Conservation (phyloP, 2,888 invertebrate genomes). For the Iphiclides podalirius region DNA sequence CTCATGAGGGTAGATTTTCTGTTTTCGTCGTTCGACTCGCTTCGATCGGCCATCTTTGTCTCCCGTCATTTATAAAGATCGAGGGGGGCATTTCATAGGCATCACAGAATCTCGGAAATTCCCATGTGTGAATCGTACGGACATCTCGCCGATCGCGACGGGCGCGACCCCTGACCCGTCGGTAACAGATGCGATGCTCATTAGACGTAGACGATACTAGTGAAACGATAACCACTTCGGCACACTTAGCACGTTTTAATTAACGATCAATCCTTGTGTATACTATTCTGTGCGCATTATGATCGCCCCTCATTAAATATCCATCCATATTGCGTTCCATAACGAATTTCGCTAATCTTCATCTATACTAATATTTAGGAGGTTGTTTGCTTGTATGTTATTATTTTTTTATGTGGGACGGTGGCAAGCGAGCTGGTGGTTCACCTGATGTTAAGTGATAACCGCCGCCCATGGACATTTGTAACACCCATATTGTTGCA, state of each 20-base stretch:
- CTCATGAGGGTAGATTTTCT: too few relatives aligned
- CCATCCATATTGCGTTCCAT: not conserved
- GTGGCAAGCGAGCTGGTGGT: too few relatives aligned
- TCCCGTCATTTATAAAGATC: too few relatives aligned
- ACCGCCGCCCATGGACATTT: too few relatives aligned
- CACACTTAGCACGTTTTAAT: slow-evolving; percentile 17
- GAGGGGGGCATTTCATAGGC: too few relatives aligned
- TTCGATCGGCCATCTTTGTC: too few relatives aligned
- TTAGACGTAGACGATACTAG: slow-evolving; percentile 32
- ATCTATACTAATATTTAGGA: not conserved
- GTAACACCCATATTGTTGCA: too few relatives aligned
- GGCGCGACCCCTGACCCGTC: slow-evolving; percentile 40
- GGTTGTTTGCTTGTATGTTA: not conserved
- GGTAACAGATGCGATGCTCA: slow-evolving; percentile 48
- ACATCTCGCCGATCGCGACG: not conserved
- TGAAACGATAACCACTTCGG: slow-evolving; percentile 4
- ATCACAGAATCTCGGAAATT: not conserved
- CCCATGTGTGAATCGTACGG: not conserved
- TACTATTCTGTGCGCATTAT: not conserved
- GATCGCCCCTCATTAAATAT: not conserved
- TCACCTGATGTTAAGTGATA: too few relatives aligned
- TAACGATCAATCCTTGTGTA: slow-evolving; percentile 12
- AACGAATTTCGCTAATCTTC: not conserved
- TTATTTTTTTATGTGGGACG: too few relatives aligned
- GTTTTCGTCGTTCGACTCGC: too few relatives aligned